A percentile compares a stretch with the other conserved stretches of the same genome.
These are phyloP conservation scores for Cactoblastis cactorum DNA, from an alignment of 2,888 invertebrate genomes.

Conservation along the genomic window DNA sequence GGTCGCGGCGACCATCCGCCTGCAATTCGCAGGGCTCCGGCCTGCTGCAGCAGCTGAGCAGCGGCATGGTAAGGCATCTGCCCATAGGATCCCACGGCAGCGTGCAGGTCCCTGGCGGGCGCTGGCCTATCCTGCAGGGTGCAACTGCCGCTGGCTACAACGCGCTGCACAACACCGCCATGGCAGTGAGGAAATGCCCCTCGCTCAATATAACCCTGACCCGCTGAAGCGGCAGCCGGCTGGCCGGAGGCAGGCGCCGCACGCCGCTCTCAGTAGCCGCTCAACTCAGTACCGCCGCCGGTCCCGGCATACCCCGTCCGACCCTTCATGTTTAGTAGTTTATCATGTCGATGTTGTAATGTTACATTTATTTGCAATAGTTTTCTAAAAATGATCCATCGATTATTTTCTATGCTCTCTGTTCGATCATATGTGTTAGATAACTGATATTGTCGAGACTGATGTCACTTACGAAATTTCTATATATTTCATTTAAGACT, in stretches of 20 bases:
- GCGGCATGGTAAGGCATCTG: constrained; percentile 95
- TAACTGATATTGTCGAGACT: constrained; percentile 20
- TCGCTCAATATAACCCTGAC: constrained; percentile 87
- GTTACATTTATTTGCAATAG: constrained; percentile 46
- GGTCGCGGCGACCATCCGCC: constrained; percentile 84
- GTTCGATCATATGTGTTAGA: constrained; percentile 26
- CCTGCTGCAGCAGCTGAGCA: constrained; percentile 92
- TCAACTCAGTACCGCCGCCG: constrained; percentile 16
- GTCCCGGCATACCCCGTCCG: constrained; percentile 43
- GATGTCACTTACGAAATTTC: constrained; percentile 18
- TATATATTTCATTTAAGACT: constrained; percentile 10
- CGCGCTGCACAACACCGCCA: constrained; percentile 72
- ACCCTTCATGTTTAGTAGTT: constrained; percentile 52
- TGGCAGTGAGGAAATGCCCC: constrained; percentile 86
- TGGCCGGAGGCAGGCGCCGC: constrained; percentile 6
- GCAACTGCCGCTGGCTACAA: constrained; percentile 76
- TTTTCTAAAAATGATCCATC: constrained; percentile 25
- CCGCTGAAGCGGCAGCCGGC: constrained; percentile 56
- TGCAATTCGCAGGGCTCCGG: constrained; percentile 86
- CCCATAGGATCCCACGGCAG: constrained; percentile 83
- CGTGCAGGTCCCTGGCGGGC: constrained; percentile 61
- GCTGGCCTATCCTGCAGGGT: constrained; percentile 74
- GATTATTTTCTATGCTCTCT: constrained; percentile 31
- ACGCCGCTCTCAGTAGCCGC: neutral
- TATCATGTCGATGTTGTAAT: constrained; percentile 51